phyloP scores from a whole-genome alignment of 2,113 vertebrate species.

The Poeciliopsis prolifica region DNA sequence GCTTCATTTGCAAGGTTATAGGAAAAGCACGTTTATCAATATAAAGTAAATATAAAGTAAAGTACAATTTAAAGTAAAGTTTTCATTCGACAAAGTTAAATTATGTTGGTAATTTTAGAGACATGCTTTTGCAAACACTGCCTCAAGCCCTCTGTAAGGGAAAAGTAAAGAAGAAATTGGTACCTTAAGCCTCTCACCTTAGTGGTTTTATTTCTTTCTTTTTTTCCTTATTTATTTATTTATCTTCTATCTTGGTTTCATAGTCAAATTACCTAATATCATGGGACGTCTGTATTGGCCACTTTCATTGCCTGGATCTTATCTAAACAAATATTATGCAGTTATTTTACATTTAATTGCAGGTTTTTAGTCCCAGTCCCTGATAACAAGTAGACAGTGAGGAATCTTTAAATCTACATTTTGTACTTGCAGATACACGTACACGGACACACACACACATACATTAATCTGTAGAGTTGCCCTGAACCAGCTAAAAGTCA shows the following conservation, averaged over 20 bases:
- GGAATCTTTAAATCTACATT: conserved; percentile 34
- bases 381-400: conserved; percentile 14
- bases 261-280: conserved; percentile 5
- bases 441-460: conserved; percentile 3
- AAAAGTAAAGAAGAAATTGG: not conserved
- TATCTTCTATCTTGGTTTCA: not conserved
- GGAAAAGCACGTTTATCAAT: too few species aligned
- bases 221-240: too few species aligned
- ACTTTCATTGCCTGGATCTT: conserved; percentile 11
- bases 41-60: too few species aligned
- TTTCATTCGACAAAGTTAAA: too few species aligned
- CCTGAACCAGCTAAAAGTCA: conserved; percentile 54
- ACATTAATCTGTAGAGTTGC: conserved; percentile 16
- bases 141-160: not conserved
- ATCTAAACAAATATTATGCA: conserved; percentile 48
- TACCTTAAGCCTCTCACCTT: not conserved
- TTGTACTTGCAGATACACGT: not conserved
- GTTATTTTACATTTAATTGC: conserved; percentile 56
- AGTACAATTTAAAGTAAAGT: too few species aligned
- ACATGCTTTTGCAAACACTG: too few species aligned
- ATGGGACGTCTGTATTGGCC: conserved; percentile 2
- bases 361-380: conserved; percentile 41
- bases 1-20: too few species aligned
- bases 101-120: too few species aligned
- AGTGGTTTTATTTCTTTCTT: not conserved